Evolutionary conservation across 2,888 invertebrate species (phyloP), one percentile per base, ranked within the genome.

Genomic region (Osmoderma eremita): DNA sequence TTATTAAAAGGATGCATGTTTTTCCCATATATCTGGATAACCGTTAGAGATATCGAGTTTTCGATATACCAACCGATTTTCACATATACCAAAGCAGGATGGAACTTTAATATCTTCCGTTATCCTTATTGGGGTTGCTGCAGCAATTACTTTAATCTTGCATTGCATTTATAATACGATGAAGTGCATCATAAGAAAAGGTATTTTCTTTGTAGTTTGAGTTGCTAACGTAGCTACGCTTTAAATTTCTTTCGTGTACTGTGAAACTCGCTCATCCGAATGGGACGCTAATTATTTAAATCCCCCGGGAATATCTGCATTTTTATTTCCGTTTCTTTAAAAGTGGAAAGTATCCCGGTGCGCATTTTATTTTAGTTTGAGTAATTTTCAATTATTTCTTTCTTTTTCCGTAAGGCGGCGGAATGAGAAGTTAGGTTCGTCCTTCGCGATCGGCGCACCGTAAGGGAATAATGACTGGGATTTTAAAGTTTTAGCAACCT

Each of bases 341-440:
- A 54, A 54, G 30, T 54, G 39, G 20, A 58, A 51, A 58, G 24
- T 53, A 53, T 13, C 45, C 15, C 12, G 24, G 6, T 24, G 10
- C 13, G 15, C 24, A 42, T 58, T 58, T 58, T 58, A 42, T 42
- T 58, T 58, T 42, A 42, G 42, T 42, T 58, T 45, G 42, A 22
- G 58, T 58, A 58, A 58, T 58, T 58, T 58, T 45, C 58, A 58
- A 58, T 58, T 58, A 58, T 30, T 58, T 24, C 58, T 20, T 58
- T 41, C 20, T 56, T 30, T 53, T 45, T 8, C 15, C n/a, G n/a
- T n/a, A n/a, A n/a, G n/a, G n/a, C n/a, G 58, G 22, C 58, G 42
- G 22, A 58, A 56, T 53, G 18, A 54, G 39, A 54, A 54, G 54
- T 54, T 41, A 39, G 41, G 39, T 15, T 38, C 12, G 39, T 50